phyloP scores from a whole-genome alignment of 2,888 invertebrate species.

The Psococerastis gibbosa region DNA sequence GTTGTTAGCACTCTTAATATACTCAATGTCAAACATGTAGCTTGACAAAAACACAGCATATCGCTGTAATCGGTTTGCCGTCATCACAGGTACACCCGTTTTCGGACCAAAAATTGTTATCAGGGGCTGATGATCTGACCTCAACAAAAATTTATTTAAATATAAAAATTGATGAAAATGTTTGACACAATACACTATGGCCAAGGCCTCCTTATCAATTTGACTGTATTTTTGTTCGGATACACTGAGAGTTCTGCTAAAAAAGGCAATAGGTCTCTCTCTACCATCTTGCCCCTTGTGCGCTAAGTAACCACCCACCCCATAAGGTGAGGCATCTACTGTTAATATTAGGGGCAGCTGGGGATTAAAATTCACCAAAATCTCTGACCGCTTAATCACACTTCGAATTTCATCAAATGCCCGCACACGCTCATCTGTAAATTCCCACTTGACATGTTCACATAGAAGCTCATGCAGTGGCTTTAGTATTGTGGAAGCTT shows the following conservation, averaged over 20 bases:
- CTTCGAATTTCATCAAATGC: conserved; percentile 18
- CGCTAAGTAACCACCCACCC: conserved; percentile 19
- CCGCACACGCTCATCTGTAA: conserved; percentile 17
- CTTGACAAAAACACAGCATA: conserved; percentile 17
- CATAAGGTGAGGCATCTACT: conserved; percentile 12
- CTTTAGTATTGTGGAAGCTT: conserved; percentile 16
- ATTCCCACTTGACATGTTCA: conserved; percentile 18
- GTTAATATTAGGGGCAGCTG: not conserved
- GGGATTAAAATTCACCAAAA: not conserved
- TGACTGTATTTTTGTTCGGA: conserved; percentile 18
- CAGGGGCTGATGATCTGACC: conserved; percentile 22
- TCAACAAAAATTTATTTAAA: conserved; percentile 22
- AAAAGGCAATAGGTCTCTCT: conserved; percentile 22
- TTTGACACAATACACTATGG: conserved; percentile 21
- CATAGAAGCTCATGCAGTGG: conserved; percentile 19
- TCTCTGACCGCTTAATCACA: not conserved
- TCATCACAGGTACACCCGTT: not conserved
- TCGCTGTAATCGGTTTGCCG: conserved; percentile 14
- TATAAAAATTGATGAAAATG: conserved; percentile 23
- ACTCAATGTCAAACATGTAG: conserved; percentile 16
- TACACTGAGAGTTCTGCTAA: conserved; percentile 19
- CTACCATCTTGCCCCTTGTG: conserved; percentile 19
- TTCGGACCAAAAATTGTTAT: not conserved
- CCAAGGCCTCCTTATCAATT: conserved; percentile 19
- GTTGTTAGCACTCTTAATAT: conserved; percentile 4